Conservation (phyloP, 2,888 invertebrate species). For the Uropetala carovei region DNA sequence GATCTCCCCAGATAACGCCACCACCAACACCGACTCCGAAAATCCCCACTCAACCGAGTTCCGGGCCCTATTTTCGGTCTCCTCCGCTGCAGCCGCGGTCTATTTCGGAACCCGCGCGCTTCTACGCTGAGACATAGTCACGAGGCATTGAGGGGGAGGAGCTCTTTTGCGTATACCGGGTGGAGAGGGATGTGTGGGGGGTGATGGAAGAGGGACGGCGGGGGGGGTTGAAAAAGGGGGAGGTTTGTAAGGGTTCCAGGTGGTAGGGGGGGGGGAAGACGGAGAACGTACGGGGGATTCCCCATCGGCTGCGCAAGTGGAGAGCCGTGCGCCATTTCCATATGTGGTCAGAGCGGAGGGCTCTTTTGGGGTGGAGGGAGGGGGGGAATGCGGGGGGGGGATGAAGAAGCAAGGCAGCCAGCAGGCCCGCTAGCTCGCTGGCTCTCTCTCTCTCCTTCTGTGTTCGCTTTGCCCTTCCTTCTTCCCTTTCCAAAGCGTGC, state of each 20-base stretch:
- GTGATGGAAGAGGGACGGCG: background rate
- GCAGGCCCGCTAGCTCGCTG: background rate
- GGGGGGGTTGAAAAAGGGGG: background rate
- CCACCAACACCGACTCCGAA: background rate
- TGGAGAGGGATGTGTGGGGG: background rate
- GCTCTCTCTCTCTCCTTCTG: background rate
- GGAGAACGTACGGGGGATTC: background rate
- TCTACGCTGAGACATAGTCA: conserved; percentile 61
- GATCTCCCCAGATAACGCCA: too few species aligned
- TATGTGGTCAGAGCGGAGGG: conserved; percentile 61
- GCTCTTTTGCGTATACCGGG: background rate
- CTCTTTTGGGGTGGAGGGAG: background rate
- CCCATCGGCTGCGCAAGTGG: background rate
- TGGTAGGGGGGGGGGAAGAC: conserved; percentile 42
- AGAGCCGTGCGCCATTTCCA: conserved; percentile 49
- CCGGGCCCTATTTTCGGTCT: conserved; percentile 43
- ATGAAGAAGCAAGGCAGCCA: too few species aligned
- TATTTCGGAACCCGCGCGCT: conserved; percentile 37
- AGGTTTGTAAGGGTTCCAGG: conserved; percentile 61
- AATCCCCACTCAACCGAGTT: conserved; percentile 23
- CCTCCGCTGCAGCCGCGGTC: conserved; percentile 47
- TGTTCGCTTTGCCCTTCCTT: background rate
- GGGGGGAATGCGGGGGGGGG: background rate
- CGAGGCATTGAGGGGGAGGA: background rate
- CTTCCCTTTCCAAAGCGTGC: too few species aligned